Base-by-base conservation (phyloP, 2,888 invertebrate genomes). In the Platyscelio sp. region DNA sequence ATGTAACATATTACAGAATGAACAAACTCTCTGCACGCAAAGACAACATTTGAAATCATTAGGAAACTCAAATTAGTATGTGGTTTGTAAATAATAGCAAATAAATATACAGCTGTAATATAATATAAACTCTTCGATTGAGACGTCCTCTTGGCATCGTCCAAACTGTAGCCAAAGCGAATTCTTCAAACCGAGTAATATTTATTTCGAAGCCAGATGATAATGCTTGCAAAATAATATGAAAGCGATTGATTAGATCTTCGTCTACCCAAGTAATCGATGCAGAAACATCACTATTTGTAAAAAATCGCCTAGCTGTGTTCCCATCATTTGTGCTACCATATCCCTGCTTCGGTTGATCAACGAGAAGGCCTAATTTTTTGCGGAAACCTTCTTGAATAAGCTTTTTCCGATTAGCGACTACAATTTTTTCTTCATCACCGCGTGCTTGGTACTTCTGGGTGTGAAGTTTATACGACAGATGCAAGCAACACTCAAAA, bases 311-410 rank as follows among this genome's bases (percentile, higher is more conserved):
- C 51, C 77, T 56, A 18, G 78, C 78, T 27, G 61, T 63, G 43
- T 63, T 63, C 43, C 63, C 43, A 26, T 63, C 63, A 63, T 43
- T 63, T 43, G 63, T 43, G 63, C 63, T 63, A 63, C 43, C 63
- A 63, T 63, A 63, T 63, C 26, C 26, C 40, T 40, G 43, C 27
- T 63, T 63, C 43, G 63, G 43, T 43, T 63, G 63, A 43, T 63
- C 43, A 43, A 63, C 63, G 63, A 63, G 46, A 61, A 78, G 61
- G n/a, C 58, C 20, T 43, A 68, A 43, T 49, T 61, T 46, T 56
- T 71, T 29, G 43, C 63, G 63, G 49, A 78, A 78, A 49, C 18
- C 65, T 70, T 70, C 43, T 43, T 78, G 71, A 78, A 71, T 71
- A 43, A 43, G 15, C 27, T 51, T 71, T 56, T 58, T 71, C 29